Percentiles rank a stretch among this genome's conserved stretches.
These are phyloP conservation scores for Syritta pipiens DNA, from an alignment of 2,888 invertebrate genomes.

Conservation along the genomic window DNA sequence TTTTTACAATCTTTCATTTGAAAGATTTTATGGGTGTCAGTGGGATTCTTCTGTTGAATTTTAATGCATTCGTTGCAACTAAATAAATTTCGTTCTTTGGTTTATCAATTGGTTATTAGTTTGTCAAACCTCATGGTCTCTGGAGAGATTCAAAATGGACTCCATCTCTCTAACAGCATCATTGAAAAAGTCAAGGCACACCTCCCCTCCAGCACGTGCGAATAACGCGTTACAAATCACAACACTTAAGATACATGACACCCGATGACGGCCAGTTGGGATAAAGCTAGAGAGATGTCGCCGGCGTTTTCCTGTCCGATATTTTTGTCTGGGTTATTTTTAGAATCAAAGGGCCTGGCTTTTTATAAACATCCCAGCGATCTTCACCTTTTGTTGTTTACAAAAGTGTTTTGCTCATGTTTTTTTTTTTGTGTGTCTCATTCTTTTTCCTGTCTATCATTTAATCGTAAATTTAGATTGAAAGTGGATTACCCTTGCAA, in stretches of 20 bases:
- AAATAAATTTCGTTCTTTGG: too few species aligned
- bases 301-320: constrained; percentile 9
- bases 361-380: constrained; percentile 51
- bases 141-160: too few species aligned
- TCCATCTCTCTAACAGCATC: too few species aligned
- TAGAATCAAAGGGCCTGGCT: constrained; percentile 42
- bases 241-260: constrained; percentile 33
- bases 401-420: not conserved
- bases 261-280: constrained; percentile 1
- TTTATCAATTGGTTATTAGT: not conserved
- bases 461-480: not conserved
- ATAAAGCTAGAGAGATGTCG: too few species aligned
- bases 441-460: not conserved
- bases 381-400: constrained; percentile 37
- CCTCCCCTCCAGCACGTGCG: too few species aligned
- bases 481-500: not conserved
- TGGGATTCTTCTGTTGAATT: not conserved
- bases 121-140: not conserved
- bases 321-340: constrained; percentile 38
- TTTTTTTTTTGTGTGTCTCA: not conserved
- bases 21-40: not conserved
- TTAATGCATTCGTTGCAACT: too few species aligned
- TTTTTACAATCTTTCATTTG: not conserved
- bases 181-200: too few species aligned
- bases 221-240: constrained; percentile 39